These are phyloP conservation scores for Electrophaes corylata DNA, from an alignment of 2,888 invertebrate genomes.

Conservation along the genomic window DNA sequence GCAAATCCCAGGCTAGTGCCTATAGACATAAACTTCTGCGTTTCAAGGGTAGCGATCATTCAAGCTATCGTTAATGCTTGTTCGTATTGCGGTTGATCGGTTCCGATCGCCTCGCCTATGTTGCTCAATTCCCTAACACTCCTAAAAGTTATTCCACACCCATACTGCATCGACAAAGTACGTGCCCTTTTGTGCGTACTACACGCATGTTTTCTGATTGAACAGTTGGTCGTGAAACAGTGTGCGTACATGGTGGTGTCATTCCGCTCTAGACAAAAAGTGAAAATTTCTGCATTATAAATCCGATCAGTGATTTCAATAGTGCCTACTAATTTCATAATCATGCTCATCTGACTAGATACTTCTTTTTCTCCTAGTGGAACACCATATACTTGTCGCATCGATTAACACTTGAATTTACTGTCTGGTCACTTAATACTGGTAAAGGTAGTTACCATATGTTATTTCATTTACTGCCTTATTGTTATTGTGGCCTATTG, in stretches of 20 bases:
- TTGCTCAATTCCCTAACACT: slow-evolving; percentile 37
- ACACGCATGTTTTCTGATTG: slow-evolving; percentile 23
- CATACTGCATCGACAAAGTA: slow-evolving; percentile 1
- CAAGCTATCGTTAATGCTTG: slow-evolving; percentile 35
- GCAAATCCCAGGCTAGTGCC: slow-evolving; percentile 7
- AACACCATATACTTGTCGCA: too few relatives aligned
- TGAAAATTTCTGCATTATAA: not conserved
- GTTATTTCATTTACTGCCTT: too few relatives aligned
- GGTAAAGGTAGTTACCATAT: too few relatives aligned
- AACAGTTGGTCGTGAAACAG: slow-evolving; percentile 21
- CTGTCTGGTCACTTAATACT: too few relatives aligned
- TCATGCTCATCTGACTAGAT: not conserved
- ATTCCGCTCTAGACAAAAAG: slow-evolving; percentile 2
- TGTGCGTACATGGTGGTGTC: slow-evolving; percentile 18
- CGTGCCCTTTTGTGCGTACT: slow-evolving; percentile 16
- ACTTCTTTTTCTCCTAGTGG: too few relatives aligned
- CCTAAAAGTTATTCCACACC: slow-evolving; percentile 24
- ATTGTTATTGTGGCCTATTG: too few relatives aligned
- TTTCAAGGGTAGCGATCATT: slow-evolving; percentile 61
- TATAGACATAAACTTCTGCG: slow-evolving; percentile 45
- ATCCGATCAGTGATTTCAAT: not conserved
- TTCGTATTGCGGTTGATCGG: slow-evolving; percentile 23
- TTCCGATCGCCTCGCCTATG: slow-evolving; percentile 27
- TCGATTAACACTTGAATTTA: too few relatives aligned
- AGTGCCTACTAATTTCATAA: not conserved